Conservation (phyloP, 2,888 invertebrate species). For the Prostheceraeus crozeri region DNA sequence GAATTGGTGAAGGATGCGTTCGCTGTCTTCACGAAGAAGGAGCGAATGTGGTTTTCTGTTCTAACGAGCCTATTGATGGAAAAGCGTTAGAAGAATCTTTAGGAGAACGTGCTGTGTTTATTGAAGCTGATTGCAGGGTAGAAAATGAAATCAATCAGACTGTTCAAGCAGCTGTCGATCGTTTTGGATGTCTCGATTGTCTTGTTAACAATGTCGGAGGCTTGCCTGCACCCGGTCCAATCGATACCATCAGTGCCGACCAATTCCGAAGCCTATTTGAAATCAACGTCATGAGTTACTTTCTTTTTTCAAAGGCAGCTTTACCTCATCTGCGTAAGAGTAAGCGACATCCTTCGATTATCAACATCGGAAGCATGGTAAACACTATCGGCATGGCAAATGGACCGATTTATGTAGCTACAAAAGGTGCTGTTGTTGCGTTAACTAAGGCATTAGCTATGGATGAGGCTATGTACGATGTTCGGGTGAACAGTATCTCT, state of each 20-base stretch:
- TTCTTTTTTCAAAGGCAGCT: neutral
- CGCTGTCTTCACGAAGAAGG: neutral
- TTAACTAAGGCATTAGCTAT: slow-evolving; percentile 53
- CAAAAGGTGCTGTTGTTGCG: slow-evolving; percentile 45
- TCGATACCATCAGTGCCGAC: neutral
- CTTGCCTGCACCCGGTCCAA: slow-evolving; percentile 1
- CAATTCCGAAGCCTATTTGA: neutral
- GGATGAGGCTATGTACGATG: slow-evolving; percentile 50
- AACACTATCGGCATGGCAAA: neutral
- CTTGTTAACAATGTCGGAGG: slow-evolving; percentile 27
- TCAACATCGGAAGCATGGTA: slow-evolving; percentile 9
- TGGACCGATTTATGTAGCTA: slow-evolving; percentile 10
- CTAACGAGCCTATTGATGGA: slow-evolving; percentile 2
- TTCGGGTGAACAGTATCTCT: slow-evolving; percentile 47
- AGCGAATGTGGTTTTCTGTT: slow-evolving; percentile 23
- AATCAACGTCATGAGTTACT: slow-evolving; percentile 22
- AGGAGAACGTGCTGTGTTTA: no score
- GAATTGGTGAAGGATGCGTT: slow-evolving; percentile 28
- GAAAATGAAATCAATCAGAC: neutral
- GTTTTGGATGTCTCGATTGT: neutral
- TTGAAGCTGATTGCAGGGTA: no score
- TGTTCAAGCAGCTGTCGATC: neutral
- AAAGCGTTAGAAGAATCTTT: no score
- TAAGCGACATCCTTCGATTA: slow-evolving; percentile 4
- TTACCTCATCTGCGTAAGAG: neutral